Evolutionary conservation across 2,888 invertebrate genomes (phyloP).

Genomic region (Trachelus tabidus): DNA sequence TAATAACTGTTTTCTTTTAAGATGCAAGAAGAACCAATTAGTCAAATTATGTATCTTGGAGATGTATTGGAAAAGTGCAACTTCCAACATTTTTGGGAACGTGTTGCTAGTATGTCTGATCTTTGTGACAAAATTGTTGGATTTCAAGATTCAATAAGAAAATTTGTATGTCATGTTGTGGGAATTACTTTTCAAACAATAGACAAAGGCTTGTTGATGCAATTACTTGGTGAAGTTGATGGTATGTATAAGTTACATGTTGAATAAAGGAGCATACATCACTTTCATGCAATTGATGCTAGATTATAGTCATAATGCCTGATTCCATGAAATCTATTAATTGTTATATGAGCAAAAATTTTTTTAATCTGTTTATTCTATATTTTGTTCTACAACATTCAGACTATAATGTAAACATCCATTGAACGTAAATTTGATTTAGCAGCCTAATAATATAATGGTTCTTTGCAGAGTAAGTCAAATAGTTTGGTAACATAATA

Average conservation of each 20-base stretch:
- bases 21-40: constrained; percentile 87
- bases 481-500: too few relatives aligned
- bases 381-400: too few relatives aligned
- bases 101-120: constrained; percentile 80
- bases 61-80: constrained; percentile 94
- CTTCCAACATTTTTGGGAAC: constrained; percentile 91
- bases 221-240: constrained; percentile 80
- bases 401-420: too few relatives aligned
- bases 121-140: constrained; percentile 84
- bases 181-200: constrained; percentile 97
- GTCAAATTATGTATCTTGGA: constrained; percentile 88
- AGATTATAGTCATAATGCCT: too few relatives aligned
- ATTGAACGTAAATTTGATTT: too few relatives aligned
- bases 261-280: background rate
- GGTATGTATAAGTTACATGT: background rate
- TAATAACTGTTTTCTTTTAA: constrained; percentile 60
- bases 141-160: constrained; percentile 94
- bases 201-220: constrained; percentile 81
- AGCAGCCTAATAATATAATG: too few relatives aligned
- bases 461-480: too few relatives aligned
- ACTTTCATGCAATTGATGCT: background rate
- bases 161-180: constrained; percentile 97
- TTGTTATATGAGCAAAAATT: too few relatives aligned
- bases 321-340: too few relatives aligned
- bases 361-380: too few relatives aligned